Conservation (phyloP, 2,113 vertebrate species). For the Pachypanchax playfairii region DNA sequence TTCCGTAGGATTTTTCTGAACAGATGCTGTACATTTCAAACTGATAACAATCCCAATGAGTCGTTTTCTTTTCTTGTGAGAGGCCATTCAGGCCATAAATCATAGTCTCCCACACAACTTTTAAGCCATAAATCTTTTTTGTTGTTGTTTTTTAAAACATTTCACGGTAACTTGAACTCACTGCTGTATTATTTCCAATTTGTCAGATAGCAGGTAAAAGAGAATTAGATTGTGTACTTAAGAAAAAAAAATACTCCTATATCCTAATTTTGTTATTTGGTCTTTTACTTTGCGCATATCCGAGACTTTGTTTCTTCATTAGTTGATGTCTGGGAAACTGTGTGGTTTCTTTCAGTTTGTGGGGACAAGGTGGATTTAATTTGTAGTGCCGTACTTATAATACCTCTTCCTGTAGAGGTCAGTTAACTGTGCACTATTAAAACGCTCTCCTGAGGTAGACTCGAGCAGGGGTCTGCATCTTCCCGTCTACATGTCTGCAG, state of each 20-base stretch:
- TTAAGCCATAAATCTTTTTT: conserved; percentile 47
- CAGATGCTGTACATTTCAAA: conserved; percentile 35
- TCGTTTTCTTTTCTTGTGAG: conserved; percentile 30
- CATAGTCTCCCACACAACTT: conserved; percentile 39
- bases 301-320: background rate
- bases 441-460: background rate
- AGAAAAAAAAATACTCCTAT: conserved; percentile 2
- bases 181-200: conserved; percentile 26
- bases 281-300: background rate
- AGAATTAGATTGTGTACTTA: conserved; percentile 27
- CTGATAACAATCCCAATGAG: conserved; percentile 28
- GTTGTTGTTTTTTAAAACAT: conserved; percentile 14
- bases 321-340: background rate
- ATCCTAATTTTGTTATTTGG: background rate
- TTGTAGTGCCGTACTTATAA: background rate
- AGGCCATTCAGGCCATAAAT: conserved; percentile 46
- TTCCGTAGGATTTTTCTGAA: conserved; percentile 13
- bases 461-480: background rate
- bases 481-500: background rate
- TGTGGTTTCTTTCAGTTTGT: background rate
- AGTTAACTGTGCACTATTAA: background rate
- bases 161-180: background rate
- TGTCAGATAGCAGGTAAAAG: conserved; percentile 21
- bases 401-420: background rate
- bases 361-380: background rate